Percentiles rank a stretch among this genome's conserved stretches.
Conservation (phyloP, 2,797 vertebrate species). For the Loris lydekkerianus region DNA sequence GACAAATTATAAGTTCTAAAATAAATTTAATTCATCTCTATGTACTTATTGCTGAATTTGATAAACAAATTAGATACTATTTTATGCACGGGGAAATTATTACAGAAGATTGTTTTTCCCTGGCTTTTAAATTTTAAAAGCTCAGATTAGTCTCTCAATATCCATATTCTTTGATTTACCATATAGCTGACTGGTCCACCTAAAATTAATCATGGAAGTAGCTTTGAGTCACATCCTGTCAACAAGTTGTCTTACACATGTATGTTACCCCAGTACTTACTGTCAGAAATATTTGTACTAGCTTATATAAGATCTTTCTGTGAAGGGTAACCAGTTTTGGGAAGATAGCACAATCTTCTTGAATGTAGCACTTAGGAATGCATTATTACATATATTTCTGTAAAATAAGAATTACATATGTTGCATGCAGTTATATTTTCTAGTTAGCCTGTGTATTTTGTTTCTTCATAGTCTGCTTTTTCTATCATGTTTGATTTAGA, state of each 20-base stretch:
- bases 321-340: not conserved
- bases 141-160: not conserved
- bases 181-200: not conserved
- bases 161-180: conserved; percentile 34
- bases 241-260: not conserved
- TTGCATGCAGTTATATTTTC: conserved; percentile 68
- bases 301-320: not conserved
- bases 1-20: conserved; percentile 56
- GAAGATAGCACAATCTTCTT: conserved; percentile 55
- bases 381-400: not conserved
- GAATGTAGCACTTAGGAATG: conserved; percentile 25
- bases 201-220: not conserved
- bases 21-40: conserved; percentile 62
- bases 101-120: conserved; percentile 44
- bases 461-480: conserved; percentile 66
- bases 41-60: conserved; percentile 54
- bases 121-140: conserved; percentile 50
- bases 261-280: not conserved
- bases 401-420: not conserved
- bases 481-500: conserved; percentile 72
- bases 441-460: conserved; percentile 9
- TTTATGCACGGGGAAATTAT: conserved; percentile 52
- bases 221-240: not conserved
- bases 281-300: not conserved
- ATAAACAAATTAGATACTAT: conserved; percentile 35